phyloP scores from a whole-genome alignment of 2,888 invertebrate genomes.

The Eupithecia exiguata region DNA sequence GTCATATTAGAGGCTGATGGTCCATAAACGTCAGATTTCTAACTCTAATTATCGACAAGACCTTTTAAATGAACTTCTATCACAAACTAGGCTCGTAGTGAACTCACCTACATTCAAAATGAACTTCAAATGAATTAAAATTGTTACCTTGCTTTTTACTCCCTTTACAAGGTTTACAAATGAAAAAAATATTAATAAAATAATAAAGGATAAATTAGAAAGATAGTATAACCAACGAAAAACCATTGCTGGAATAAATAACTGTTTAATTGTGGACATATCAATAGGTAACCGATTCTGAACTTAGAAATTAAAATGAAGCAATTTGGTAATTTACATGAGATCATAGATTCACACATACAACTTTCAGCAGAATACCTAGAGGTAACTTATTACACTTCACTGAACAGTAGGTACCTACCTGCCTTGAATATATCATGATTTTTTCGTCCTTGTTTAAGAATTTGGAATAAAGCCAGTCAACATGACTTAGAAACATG shows the following conservation, averaged over 20 bases:
- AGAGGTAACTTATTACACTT: constrained; percentile 8
- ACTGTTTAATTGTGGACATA: constrained; percentile 20
- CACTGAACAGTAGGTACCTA: neutral
- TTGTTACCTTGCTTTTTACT: neutral
- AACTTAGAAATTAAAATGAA: constrained; percentile 55
- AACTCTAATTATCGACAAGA: neutral
- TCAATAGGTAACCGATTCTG: constrained; percentile 63
- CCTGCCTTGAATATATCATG: neutral
- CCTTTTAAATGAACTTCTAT: neutral
- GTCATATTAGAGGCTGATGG: constrained; percentile 74
- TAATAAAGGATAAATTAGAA: neutral
- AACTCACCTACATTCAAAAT: too few relatives aligned
- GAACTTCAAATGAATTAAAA: neutral
- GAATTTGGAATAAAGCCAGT: neutral
- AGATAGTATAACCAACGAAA: neutral
- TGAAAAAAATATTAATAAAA: neutral
- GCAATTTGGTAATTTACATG: constrained; percentile 73
- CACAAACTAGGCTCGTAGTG: too few relatives aligned
- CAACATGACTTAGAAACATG: neutral
- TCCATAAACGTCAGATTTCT: constrained; percentile 43
- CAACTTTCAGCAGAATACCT: constrained; percentile 40
- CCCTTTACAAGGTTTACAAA: neutral
- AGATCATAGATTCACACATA: constrained; percentile 65
- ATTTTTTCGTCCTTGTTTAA: neutral
- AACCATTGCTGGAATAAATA: neutral